A percentile compares a stretch with the other conserved stretches of the same genome.
Conservation (phyloP, 2,113 vertebrate genomes). For the Nanorana parkeri region DNA sequence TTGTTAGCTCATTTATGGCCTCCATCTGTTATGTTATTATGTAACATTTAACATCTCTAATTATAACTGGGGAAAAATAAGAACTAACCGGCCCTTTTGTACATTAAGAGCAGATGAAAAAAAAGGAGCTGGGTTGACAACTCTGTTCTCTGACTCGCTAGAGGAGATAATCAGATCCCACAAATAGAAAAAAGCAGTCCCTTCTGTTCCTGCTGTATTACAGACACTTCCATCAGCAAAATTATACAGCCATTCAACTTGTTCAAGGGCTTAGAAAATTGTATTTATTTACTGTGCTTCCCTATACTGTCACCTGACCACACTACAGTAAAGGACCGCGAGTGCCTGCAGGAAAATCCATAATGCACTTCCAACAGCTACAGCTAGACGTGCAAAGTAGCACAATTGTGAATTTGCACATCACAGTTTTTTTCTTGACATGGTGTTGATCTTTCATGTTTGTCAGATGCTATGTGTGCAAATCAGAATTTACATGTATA, state of each 20-base stretch:
- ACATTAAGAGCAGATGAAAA: background rate
- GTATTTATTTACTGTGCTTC: background rate
- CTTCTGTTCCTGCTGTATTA: slow-evolving; percentile 10
- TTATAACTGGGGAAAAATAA: slow-evolving; percentile 29
- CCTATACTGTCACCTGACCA: background rate
- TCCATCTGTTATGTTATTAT: slow-evolving; percentile 49
- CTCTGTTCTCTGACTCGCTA: slow-evolving; percentile 13
- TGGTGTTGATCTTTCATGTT: no score
- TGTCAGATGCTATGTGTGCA: no score
- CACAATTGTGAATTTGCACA: no score
- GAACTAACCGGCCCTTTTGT: background rate
- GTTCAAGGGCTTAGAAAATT: slow-evolving; percentile 1
- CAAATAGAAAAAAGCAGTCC: slow-evolving; percentile 17
- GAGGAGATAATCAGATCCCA: slow-evolving; percentile 40
- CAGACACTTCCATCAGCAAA: background rate
- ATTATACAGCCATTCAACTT: slow-evolving; percentile 21
- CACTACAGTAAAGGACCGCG: background rate
- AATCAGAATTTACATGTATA: no score
- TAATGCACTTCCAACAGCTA: no score
- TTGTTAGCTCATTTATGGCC: slow-evolving; percentile 17
- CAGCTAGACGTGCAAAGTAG: no score
- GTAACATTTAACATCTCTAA: slow-evolving; percentile 31
- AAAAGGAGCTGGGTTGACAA: background rate
- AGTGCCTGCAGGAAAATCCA: no score
- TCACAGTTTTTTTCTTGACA: no score